Conservation (phyloP, 2,797 vertebrate species). For the Astyanax mexicanus region DNA sequence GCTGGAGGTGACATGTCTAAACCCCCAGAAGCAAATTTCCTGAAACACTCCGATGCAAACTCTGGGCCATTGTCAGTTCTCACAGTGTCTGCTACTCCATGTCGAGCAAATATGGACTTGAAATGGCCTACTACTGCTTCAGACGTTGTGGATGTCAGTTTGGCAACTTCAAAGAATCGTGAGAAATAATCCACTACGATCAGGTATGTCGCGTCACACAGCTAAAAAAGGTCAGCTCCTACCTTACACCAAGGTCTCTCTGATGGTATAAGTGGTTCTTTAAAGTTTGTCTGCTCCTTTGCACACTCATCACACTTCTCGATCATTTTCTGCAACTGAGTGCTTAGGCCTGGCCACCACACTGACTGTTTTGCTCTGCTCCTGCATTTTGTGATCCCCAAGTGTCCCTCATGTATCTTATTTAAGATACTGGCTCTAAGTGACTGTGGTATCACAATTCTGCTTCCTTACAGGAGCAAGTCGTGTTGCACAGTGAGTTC, state of each 20-base stretch:
- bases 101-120: no score
- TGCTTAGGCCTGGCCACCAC: conserved; percentile 36
- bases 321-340: not conserved
- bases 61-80: no score
- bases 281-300: no score
- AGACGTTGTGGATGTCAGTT: no score
- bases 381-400: conserved; percentile 23
- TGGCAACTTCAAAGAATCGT: not conserved
- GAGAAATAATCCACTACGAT: not conserved
- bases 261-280: no score
- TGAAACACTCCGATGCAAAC: no score
- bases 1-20: no score
- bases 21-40: no score
- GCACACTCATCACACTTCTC: not conserved
- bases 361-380: no score
- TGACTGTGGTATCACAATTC: conserved; percentile 40
- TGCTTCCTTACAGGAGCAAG: conserved; percentile 9
- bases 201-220: not conserved
- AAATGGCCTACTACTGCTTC: no score
- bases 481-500: conserved; percentile 36
- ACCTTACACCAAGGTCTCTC: no score
- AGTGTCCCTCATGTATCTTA: conserved; percentile 18
- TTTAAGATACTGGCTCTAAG: conserved; percentile 18
- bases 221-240: conserved; percentile 26
- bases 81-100: no score